Conservation (phyloP, 2,888 invertebrate species). For the Tetragonula carbonaria region DNA sequence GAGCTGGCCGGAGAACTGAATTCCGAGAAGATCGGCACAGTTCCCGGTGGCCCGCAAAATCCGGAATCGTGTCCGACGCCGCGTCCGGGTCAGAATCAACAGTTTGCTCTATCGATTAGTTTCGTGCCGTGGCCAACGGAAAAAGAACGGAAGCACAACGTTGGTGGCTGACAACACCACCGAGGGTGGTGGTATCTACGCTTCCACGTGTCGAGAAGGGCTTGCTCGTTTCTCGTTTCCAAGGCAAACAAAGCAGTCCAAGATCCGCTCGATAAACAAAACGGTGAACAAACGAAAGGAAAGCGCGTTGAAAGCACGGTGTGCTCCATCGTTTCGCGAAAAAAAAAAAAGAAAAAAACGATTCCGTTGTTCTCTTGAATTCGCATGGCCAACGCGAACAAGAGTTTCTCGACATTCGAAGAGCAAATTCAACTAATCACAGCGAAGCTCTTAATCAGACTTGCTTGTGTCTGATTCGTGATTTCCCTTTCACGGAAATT, state of each 20-base stretch:
- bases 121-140: conserved; percentile 69
- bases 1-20: conserved; percentile 5
- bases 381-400: not conserved
- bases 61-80: conserved; percentile 69
- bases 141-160: conserved; percentile 42
- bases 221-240: conserved; percentile 22
- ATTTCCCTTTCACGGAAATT: too few species aligned
- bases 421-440: too few species aligned
- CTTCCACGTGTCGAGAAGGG: conserved; percentile 17
- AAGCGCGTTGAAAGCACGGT: not conserved
- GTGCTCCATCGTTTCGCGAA: not conserved
- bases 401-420: too few species aligned
- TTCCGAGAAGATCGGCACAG: conserved; percentile 33
- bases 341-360: not conserved
- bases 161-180: conserved; percentile 29
- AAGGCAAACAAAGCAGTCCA: conserved; percentile 2
- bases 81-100: conserved; percentile 82
- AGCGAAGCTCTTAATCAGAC: too few species aligned
- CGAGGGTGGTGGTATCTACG: conserved; percentile 9
- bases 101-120: conserved; percentile 84
- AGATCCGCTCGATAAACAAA: not conserved
- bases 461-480: too few species aligned
- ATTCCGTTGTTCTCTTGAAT: not conserved
- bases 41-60: conserved; percentile 52
- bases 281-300: not conserved